These are phyloP conservation scores for Hoplostethus mediterraneus DNA, from an alignment of 2,797 vertebrate species.

Conservation along the genomic window DNA sequence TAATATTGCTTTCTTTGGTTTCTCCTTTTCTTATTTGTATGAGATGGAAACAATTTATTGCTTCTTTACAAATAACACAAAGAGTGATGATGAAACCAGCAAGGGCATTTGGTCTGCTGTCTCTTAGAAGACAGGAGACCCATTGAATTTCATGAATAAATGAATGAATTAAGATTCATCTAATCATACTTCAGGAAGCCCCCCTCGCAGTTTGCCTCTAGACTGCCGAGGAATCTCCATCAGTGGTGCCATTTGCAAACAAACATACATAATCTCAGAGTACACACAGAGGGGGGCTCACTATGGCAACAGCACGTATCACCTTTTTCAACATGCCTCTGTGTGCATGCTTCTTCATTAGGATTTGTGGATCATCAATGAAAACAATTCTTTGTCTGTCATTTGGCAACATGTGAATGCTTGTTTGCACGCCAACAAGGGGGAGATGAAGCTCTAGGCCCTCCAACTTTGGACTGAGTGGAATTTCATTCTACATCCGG, in stretches of 20 bases:
- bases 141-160: constrained; percentile 87
- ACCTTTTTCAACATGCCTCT: constrained; percentile 73
- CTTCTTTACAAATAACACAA: constrained; percentile 83
- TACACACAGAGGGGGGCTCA: constrained; percentile 60
- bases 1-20: constrained; percentile 76
- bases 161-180: constrained; percentile 87
- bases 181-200: constrained; percentile 83
- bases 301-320: constrained; percentile 79
- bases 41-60: constrained; percentile 79
- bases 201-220: constrained; percentile 33
- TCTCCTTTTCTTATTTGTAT: constrained; percentile 70
- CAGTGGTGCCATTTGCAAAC: constrained; percentile 73
- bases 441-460: constrained; percentile 55
- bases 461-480: constrained; percentile 54
- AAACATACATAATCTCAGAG: constrained; percentile 76
- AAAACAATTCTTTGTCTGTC: constrained; percentile 76
- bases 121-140: constrained; percentile 78
- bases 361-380: constrained; percentile 79
- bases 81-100: constrained; percentile 81
- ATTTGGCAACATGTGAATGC: constrained; percentile 71
- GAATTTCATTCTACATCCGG: constrained; percentile 49
- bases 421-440: constrained; percentile 65
- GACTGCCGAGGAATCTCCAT: constrained; percentile 67
- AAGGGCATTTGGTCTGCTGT: constrained; percentile 75
- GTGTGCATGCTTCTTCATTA: constrained; percentile 79